These are phyloP conservation scores for Aphelenchoides fujianensis DNA, from an alignment of 1,140 invertebrate genomes.

Conservation along the genomic window DNA sequence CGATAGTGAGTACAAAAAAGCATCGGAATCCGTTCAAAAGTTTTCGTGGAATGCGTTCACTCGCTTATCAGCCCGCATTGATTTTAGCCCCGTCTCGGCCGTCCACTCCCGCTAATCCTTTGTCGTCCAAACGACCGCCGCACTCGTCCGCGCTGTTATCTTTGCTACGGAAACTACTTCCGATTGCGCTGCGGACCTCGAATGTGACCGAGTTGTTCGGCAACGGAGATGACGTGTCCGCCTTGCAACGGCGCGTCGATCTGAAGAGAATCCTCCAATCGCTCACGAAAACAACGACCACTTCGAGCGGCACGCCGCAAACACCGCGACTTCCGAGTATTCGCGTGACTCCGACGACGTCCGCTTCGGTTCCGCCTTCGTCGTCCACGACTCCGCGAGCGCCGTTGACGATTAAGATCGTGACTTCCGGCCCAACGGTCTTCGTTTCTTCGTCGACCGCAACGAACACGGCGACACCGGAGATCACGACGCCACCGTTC, in stretches of 20 bases:
- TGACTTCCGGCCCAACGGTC: background rate
- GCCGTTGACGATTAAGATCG: background rate
- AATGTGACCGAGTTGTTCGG: background rate
- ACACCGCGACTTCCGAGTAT: background rate
- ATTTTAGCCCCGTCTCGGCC: background rate
- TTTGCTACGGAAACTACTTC: constrained; percentile 12
- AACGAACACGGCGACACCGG: background rate
- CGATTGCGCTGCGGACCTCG: background rate
- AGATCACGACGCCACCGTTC: background rate
- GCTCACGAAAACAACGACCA: background rate
- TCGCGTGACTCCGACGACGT: background rate
- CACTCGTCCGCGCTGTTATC: background rate
- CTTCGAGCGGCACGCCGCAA: background rate
- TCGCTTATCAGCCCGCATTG: background rate
- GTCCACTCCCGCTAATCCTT: background rate
- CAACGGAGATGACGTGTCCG: background rate
- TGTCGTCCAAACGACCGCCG: background rate
- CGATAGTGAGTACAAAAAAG: background rate
- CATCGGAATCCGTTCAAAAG: background rate
- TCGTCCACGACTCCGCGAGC: background rate
- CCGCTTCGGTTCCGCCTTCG: background rate
- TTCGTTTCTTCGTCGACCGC: background rate
- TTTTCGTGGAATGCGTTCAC: background rate
- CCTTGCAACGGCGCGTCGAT: background rate
- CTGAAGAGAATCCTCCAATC: constrained; percentile 4